Base-by-base conservation (phyloP, 2,888 invertebrate species). In the Philhelius pedissequus region DNA sequence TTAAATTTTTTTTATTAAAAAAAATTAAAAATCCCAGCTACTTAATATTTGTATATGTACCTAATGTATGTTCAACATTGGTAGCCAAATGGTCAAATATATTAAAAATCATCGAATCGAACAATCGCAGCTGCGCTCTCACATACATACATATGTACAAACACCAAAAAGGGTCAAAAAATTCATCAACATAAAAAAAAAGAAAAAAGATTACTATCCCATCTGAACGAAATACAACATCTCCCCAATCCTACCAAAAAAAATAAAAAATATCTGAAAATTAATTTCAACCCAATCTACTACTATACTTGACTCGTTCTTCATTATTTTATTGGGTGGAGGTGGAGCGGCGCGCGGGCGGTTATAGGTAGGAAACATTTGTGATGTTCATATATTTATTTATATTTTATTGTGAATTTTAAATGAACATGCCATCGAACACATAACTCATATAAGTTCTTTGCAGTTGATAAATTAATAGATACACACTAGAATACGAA, bases 391-490 rank as follows among this genome's bases (percentile, higher is more conserved):
- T 66, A 52, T 79, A 66, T 75, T 83, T 79, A 74, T 83, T 83
- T 83, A 73, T 82, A 73, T 68, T 82, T 73, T 73, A 83, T 79
- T 79, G 73, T 70, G 78, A 74, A 79, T 83, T 52, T 70, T 27
- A 78, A 79, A 83, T 69, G 79, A 70, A 70, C 68, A 68, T 60
- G 25, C 48, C 58, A 54, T 69, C 68, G 30, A 43, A 40, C 38
- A 74, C 62, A 68, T 52, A 75, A 56, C 78, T 68, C 82, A 74
- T 50, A 68, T 62, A 78, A n/a, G n/a, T 78, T 48, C 64, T 32
- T 48, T 56, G 45, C 48, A 75, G 80, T 81, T 75, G 80, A 76
- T 75, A 81, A 75, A 81, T 70, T 81, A 81, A 70, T 75, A 69
- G 48, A 75, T 38, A 76, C 40, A 80, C 32, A 48, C 32, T 38